Conservation (phyloP, 2,888 invertebrate species). For the Caenorhabditis sp. region DNA sequence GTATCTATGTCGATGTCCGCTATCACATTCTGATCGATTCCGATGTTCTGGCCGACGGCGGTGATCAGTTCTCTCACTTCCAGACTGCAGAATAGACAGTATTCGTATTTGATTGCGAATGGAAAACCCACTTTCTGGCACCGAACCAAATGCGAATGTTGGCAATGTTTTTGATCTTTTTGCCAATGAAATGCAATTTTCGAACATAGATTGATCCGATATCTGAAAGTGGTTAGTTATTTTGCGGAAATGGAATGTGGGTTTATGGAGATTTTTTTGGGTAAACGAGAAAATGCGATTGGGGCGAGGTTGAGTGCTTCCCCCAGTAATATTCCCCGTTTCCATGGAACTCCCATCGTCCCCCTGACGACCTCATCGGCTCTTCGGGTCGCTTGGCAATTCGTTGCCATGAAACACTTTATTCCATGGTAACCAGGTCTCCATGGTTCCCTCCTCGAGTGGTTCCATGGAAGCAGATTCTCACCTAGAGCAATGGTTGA, state of each 20-base stretch:
- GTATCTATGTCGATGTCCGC: constrained; percentile 75
- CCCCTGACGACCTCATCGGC: neutral
- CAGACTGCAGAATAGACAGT: constrained; percentile 61
- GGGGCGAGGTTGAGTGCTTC: no score
- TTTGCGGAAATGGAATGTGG: no score
- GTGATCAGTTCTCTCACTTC: constrained; percentile 74
- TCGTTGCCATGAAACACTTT: neutral
- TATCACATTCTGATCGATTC: constrained; percentile 72
- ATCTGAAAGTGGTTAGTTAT: constrained; percentile 59
- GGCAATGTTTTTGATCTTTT: constrained; percentile 72
- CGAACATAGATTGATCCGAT: constrained; percentile 76
- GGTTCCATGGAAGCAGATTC: neutral
- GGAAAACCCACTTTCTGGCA: constrained; percentile 67
- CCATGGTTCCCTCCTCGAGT: neutral
- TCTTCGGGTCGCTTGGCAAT: neutral
- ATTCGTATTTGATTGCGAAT: neutral
- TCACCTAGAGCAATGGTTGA: constrained; percentile 77
- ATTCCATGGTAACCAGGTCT: neutral
- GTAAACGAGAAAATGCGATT: no score
- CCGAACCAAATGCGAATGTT: constrained; percentile 77
- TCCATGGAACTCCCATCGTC: no score
- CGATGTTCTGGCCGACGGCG: constrained; percentile 77
- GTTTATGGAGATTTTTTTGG: no score
- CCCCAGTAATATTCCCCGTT: no score
- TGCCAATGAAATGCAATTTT: constrained; percentile 75